These are phyloP conservation scores for Trachythela sp. DNA, from an alignment of 64 coral and sea anemone species.

Conservation along the genomic window DNA sequence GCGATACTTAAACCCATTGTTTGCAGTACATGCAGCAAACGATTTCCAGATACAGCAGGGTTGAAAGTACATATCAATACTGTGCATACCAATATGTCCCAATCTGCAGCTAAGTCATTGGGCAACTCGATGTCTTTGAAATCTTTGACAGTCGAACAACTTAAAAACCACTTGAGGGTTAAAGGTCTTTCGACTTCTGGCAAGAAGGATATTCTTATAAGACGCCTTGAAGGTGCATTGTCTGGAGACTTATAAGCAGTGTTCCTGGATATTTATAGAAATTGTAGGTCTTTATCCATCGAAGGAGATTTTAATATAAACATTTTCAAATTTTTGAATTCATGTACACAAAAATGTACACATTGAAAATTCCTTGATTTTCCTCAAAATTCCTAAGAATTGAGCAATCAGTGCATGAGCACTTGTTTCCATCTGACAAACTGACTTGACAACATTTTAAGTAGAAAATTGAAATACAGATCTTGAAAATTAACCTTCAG, in stretches of 20 bases:
- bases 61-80: neutral
- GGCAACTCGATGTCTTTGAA: neutral
- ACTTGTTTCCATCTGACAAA: too few species aligned
- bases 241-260: neutral
- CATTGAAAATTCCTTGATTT: too few species aligned
- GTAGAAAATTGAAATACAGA: too few species aligned
- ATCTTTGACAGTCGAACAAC: neutral
- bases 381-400: too few species aligned
- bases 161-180: neutral
- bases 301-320: too few species aligned
- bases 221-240: neutral
- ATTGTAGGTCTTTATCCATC: too few species aligned
- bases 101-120: neutral
- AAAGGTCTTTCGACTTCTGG: neutral
- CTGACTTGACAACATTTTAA: too few species aligned
- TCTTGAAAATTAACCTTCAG: too few species aligned
- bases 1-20: neutral
- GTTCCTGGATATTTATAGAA: neutral
- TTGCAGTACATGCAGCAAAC: neutral
- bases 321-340: too few species aligned
- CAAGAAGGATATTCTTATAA: neutral
- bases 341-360: too few species aligned
- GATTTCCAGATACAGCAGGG: neutral
- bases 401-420: too few species aligned
- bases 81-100: neutral